Evolutionary conservation across 1,140 invertebrate species (phyloP), one percentile per base, ranked within the genome.

Genomic region (Popillia japonica): DNA sequence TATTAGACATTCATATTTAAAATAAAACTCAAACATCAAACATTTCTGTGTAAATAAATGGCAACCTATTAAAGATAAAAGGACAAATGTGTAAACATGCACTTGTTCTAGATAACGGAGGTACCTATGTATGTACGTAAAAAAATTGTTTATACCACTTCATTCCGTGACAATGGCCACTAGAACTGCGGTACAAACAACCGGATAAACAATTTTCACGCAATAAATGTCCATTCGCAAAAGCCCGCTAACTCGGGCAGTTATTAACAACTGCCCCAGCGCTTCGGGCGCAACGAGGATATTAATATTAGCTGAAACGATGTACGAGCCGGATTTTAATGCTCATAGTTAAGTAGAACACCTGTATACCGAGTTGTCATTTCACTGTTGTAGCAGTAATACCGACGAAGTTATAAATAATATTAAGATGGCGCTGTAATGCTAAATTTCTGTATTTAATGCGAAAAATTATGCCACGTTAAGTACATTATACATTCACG

Each of bases 141-240:
- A 48, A 48, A 48, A 48, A 3, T 48, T 48, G 44, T 48, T 48
- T 48, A 48, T 48, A 11, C 44, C 61, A 27, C 61, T 64, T 64
- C 61, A 64, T 22, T 64, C 61, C 61, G 17, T 27, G 61, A 64
- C 61, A 64, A 64, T 27, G 61, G 61, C 4, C 61, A 11, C 61
- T 64, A 64, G 61, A 22, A 64, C n/a, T 22, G 23, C 10, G 10
- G 61, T 64, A 64, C 20, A 20, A 64, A 64, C 61, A 9, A 20
- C 17, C 61, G 61, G 17, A 27, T 22, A 64, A 64, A 64, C 17
- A 64, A 64, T 64, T 64, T 64, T 64, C 23, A 22, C 23, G 61
- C 55, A 59, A 59, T 59, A 59, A 59, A 59, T 20, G 55, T n/a
- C 6, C 17, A 20, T 14, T 48, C 44, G 2, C 44, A 48, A 48